These are phyloP conservation scores for Phorcus lineatus DNA, from an alignment of 2,888 invertebrate genomes.

Conservation along the genomic window DNA sequence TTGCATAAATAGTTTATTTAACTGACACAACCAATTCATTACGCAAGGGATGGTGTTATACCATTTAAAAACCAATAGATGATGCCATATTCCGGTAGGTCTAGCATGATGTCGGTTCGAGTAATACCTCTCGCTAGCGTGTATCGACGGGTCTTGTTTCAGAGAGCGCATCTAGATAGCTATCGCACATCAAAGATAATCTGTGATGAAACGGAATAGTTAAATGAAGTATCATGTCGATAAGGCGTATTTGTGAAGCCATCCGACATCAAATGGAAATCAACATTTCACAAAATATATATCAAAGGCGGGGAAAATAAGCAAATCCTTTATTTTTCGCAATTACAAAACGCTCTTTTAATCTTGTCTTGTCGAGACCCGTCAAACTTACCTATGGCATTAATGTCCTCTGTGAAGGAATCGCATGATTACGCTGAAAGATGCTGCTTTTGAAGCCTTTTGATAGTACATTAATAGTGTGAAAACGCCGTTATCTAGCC, in stretches of 20 bases:
- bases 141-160: too few species aligned
- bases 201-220: background rate
- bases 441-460: background rate
- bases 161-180: too few species aligned
- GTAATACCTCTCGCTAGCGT: too few species aligned
- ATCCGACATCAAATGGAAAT: background rate
- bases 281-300: background rate
- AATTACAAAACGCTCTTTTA: background rate
- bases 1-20: too few species aligned
- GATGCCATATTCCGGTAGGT: too few species aligned
- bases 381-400: background rate
- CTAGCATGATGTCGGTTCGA: too few species aligned
- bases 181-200: background rate
- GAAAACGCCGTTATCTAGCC: constrained; percentile 10
- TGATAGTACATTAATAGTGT: constrained; percentile 22
- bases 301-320: background rate
- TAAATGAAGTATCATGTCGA: background rate
- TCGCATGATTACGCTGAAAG: constrained; percentile 13
- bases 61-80: too few species aligned
- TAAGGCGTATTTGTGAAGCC: background rate
- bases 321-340: background rate
- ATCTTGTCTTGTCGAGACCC: background rate
- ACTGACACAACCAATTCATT: too few species aligned
- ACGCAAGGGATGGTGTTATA: too few species aligned
- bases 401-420: background rate